These are phyloP conservation scores for Nephila pilipes DNA, from an alignment of 1,140 invertebrate genomes.

Conservation along the genomic window DNA sequence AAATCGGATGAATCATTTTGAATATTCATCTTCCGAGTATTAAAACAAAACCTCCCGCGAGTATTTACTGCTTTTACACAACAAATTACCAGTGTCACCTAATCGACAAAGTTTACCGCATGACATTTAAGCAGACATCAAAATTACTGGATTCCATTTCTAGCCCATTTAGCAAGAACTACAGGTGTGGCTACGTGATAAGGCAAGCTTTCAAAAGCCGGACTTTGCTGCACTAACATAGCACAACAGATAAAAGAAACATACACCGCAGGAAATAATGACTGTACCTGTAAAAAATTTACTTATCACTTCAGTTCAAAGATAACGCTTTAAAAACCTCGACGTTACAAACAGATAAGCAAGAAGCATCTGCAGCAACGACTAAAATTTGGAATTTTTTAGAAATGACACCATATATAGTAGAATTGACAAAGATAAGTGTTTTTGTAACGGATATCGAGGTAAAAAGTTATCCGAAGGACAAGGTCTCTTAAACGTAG, in stretches of 20 bases:
- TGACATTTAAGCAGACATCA: too few species aligned
- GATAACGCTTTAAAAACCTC: neutral
- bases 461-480: neutral
- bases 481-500: neutral
- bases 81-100: too few species aligned
- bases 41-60: too few species aligned
- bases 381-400: neutral
- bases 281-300: slow-evolving; percentile 38
- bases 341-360: neutral
- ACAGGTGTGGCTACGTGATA: neutral
- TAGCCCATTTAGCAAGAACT: neutral
- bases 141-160: too few species aligned
- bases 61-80: too few species aligned
- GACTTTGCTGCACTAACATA: neutral
- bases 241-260: neutral
- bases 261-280: neutral
- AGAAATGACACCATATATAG: neutral
- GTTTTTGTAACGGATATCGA: neutral
- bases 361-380: neutral
- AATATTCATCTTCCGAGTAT: too few species aligned
- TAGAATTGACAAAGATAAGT: neutral
- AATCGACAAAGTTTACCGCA: too few species aligned
- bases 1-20: too few species aligned
- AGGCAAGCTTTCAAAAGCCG: neutral
- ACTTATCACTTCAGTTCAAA: neutral